Conservation (phyloP, 1,140 invertebrate species). For the Macrotrachela quadricornifera region DNA sequence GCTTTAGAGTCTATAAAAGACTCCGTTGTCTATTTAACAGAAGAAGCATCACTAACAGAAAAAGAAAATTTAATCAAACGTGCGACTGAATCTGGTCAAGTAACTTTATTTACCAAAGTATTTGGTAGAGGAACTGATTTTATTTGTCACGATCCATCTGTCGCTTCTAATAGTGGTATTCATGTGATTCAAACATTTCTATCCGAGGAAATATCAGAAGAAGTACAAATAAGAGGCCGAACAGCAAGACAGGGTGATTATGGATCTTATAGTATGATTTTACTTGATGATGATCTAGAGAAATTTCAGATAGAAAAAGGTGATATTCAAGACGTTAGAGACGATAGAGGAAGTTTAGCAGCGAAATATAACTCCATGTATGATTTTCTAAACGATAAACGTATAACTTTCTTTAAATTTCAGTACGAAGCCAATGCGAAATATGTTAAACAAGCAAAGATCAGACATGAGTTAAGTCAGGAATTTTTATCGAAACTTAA, state of each 20-base stretch:
- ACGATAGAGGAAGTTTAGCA: too few relatives aligned
- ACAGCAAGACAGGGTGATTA: neutral
- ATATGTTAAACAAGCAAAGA: too few relatives aligned
- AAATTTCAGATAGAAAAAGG: neutral
- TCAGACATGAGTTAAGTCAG: too few relatives aligned
- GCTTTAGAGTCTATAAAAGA: neutral
- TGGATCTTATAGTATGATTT: neutral
- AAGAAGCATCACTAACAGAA: neutral
- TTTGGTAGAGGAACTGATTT: slow-evolving; percentile 1
- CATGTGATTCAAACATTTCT: slow-evolving; percentile 1
- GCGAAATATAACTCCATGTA: too few relatives aligned
- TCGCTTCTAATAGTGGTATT: neutral
- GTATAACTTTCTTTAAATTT: too few relatives aligned
- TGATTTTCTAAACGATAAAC: too few relatives aligned
- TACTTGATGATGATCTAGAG: neutral
- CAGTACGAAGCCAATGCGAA: too few relatives aligned
- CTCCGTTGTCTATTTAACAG: neutral
- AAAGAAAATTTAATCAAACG: neutral
- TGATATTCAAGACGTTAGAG: neutral
- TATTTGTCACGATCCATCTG: neutral
- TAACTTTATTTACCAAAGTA: neutral
- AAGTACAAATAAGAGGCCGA: neutral
- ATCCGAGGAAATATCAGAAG: neutral
- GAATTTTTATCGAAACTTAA: too few relatives aligned
- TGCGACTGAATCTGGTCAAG: neutral